Evolutionary conservation across 2,888 invertebrate genomes (phyloP).

Genomic region (Patella pellucida): DNA sequence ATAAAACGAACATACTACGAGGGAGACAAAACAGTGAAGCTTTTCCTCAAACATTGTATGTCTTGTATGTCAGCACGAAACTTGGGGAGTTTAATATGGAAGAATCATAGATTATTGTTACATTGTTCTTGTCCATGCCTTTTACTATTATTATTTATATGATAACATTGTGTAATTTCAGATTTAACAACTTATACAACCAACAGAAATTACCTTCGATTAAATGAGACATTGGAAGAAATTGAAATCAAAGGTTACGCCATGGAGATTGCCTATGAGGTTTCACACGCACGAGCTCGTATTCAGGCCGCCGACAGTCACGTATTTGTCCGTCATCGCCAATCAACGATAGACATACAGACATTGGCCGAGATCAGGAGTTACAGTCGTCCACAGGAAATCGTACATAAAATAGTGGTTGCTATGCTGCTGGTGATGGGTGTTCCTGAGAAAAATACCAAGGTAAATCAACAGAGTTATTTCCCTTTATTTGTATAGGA

Average conservation of each 20-base stretch:
- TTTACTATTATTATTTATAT: too few relatives aligned
- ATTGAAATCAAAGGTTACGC: slow-evolving; percentile 2
- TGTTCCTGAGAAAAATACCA: slow-evolving; percentile 23
- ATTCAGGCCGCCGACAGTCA: neutral
- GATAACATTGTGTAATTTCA: neutral
- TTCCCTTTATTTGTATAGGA: too few relatives aligned
- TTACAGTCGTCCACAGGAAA: slow-evolving; percentile 26
- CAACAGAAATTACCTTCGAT: neutral
- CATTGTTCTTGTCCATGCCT: too few relatives aligned
- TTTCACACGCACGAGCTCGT: neutral
- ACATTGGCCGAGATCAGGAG: slow-evolving; percentile 28
- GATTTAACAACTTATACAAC: neutral
- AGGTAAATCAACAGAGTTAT: slow-evolving; percentile 9
- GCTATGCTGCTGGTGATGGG: slow-evolving; percentile 22
- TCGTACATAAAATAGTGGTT: slow-evolving; percentile 25
- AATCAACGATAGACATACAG: slow-evolving; percentile 17
- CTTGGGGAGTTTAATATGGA: too few relatives aligned
- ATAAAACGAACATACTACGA: too few relatives aligned
- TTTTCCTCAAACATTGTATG: too few relatives aligned
- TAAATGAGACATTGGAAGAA: slow-evolving; percentile 1
- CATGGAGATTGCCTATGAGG: neutral
- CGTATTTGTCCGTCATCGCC: neutral
- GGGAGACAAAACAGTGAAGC: too few relatives aligned
- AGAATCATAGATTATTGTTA: too few relatives aligned
- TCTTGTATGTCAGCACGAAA: too few relatives aligned